Conservation (phyloP, 2,888 invertebrate species). For the Thera britannica region DNA sequence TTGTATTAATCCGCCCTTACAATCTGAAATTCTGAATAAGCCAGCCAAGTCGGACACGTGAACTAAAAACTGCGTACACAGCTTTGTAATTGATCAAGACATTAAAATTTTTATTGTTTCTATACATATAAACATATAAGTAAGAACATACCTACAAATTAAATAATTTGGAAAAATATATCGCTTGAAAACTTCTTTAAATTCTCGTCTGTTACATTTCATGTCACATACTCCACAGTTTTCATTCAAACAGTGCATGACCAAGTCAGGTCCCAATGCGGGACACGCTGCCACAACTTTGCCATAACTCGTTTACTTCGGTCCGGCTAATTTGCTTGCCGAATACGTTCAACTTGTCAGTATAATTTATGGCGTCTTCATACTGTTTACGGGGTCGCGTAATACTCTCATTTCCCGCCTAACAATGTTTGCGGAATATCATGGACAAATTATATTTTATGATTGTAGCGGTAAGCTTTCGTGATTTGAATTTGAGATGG, state of each 20-base stretch:
- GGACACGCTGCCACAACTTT: conserved; percentile 61
- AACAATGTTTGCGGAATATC: conserved; percentile 43
- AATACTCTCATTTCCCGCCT: conserved; percentile 41
- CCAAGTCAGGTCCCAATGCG: conserved; percentile 53
- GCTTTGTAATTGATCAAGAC: no score
- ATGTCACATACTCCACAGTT: no score
- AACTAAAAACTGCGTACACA: no score
- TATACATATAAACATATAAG: no score
- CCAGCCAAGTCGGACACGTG: not conserved
- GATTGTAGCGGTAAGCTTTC: conserved; percentile 21
- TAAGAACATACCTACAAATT: no score
- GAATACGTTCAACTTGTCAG: conserved; percentile 66
- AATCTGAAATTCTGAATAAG: no score
- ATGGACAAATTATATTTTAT: conserved; percentile 40
- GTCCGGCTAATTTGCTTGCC: conserved; percentile 75
- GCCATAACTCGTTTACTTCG: conserved; percentile 76
- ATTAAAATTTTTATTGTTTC: no score
- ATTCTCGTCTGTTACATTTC: no score
- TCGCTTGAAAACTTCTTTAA: no score
- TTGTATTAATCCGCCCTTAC: conserved; percentile 2
- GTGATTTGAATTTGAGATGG: conserved; percentile 22
- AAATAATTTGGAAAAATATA: no score
- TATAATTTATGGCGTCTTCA: conserved; percentile 66
- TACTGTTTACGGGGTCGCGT: conserved; percentile 48
- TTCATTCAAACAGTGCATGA: no score